These are phyloP conservation scores for Oppia nitens DNA, from an alignment of 1,140 invertebrate genomes.

Conservation along the genomic window DNA sequence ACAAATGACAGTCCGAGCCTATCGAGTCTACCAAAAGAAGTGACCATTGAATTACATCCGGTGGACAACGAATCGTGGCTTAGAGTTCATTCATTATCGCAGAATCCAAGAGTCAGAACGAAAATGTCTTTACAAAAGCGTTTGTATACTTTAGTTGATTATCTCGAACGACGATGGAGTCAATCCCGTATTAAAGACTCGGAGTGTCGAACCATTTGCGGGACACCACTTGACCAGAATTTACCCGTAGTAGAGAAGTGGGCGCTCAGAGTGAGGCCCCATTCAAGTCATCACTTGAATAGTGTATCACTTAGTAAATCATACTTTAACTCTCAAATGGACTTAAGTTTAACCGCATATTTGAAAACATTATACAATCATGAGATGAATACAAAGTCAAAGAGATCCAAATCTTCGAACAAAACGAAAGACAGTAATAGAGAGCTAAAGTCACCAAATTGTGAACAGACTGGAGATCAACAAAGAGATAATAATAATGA, in stretches of 20 bases:
- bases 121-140: constrained; percentile 43
- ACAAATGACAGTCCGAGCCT: constrained; percentile 48
- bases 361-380: constrained; percentile 8
- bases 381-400: background rate
- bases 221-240: background rate
- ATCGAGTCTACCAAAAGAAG: constrained; percentile 56
- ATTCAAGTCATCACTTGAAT: background rate
- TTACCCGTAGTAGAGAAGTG: background rate
- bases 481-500: background rate
- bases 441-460: background rate
- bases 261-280: background rate
- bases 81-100: constrained; percentile 61
- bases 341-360: constrained; percentile 16
- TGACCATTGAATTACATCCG: constrained; percentile 56
- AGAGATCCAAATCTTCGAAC: background rate
- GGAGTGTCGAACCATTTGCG: background rate
- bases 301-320: background rate
- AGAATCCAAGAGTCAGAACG: constrained; percentile 65
- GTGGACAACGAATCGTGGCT: constrained; percentile 58
- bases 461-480: background rate
- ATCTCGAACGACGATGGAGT: constrained; percentile 56
- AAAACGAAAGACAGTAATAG: background rate
- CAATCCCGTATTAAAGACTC: background rate
- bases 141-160: constrained; percentile 50
- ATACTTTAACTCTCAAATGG: constrained; percentile 13